Conservation (phyloP, 2,113 vertebrate species). For the Protobothrops mucrosquamatus region DNA sequence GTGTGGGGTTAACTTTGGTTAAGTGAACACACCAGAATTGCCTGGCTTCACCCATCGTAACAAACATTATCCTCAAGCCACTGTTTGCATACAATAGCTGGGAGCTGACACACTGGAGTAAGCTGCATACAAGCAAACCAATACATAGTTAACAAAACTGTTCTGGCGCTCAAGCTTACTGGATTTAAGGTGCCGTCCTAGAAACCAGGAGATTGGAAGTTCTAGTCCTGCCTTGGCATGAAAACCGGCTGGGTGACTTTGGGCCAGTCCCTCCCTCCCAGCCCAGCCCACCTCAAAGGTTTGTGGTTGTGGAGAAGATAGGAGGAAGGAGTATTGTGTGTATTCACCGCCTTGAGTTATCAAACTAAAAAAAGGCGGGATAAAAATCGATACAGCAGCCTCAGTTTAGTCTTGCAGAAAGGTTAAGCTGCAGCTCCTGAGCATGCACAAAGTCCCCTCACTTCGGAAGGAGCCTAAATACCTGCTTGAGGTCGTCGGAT, state of each 20-base stretch:
- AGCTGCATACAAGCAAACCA: not conserved
- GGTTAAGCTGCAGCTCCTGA: not conserved
- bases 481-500: not conserved
- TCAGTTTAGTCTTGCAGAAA: not conserved
- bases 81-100: not conserved
- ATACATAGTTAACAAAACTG: not conserved
- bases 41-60: not conserved
- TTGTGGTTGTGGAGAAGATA: not conserved
- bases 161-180: not conserved
- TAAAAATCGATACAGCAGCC: not conserved
- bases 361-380: not conserved
- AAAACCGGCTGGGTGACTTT: not conserved
- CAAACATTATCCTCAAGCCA: not conserved
- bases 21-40: not conserved
- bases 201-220: not conserved
- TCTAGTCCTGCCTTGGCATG: not conserved
- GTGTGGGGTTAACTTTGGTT: not conserved
- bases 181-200: not conserved
- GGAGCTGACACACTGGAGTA: not conserved
- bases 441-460: not conserved
- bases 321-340: not conserved
- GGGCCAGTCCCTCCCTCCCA: not conserved
- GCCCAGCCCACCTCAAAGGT: not conserved
- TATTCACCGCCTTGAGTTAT: not conserved
- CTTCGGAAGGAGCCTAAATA: not conserved